Conservation (phyloP, 2,113 vertebrate species). For the Sylvietta virens region DNA sequence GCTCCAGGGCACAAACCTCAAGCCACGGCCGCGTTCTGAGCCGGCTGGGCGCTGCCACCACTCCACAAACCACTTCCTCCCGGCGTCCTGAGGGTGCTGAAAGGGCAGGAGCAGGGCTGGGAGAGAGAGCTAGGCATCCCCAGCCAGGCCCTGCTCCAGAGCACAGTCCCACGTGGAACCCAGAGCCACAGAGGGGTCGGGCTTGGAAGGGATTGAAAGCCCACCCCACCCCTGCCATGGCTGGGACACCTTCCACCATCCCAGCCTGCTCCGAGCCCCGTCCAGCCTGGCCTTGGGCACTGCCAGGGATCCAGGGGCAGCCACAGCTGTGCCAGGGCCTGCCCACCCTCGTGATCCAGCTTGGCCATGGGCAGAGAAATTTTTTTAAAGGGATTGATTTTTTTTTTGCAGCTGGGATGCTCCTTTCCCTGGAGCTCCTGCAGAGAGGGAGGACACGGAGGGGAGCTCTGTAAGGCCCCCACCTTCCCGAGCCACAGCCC, state of each 20-base stretch:
- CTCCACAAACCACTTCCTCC: slow-evolving; percentile 72
- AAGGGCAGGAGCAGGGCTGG: not conserved
- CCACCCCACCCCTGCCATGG: not conserved
- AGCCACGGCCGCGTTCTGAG: slow-evolving; percentile 28
- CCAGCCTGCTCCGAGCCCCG: accelerated
- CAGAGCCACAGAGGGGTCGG: not conserved
- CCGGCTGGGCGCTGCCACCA: not conserved
- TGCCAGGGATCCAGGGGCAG: not conserved
- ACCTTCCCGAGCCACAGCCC: not conserved
- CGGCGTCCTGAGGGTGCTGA: not conserved
- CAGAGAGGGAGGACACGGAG: not conserved
- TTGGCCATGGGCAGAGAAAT: not conserved
- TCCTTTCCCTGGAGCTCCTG: not conserved
- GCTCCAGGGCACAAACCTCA: slow-evolving; percentile 65
- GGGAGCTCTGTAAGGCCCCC: not conserved
- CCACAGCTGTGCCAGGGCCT: not conserved
- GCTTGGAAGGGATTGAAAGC: not conserved
- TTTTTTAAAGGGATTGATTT: not conserved
- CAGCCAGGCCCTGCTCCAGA: not conserved
- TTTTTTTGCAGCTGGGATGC: not conserved
- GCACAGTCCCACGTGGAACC: not conserved
- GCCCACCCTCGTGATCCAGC: accelerated
- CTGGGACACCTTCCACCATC: accelerated
- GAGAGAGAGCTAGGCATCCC: not conserved
- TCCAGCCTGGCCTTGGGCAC: not conserved